Conservation (phyloP, 2,797 vertebrate genomes). For the Perodicticus potto region DNA sequence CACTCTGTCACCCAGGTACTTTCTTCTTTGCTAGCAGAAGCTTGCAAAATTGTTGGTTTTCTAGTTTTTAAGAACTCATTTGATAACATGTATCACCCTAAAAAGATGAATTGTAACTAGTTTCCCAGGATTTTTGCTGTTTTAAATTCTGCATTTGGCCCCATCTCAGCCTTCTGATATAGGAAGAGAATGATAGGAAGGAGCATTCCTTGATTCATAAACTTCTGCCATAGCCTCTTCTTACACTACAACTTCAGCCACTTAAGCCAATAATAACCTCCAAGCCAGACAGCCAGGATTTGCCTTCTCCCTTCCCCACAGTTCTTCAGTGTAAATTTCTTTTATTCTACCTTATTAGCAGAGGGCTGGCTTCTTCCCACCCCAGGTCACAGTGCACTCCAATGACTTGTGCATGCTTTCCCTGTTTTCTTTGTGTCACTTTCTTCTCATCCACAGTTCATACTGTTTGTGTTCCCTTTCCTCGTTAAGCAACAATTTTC, state of each 20-base stretch:
- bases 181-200: slow-evolving; percentile 48
- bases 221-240: neutral
- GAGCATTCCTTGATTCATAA: neutral
- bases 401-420: neutral
- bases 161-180: neutral
- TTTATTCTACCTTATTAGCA: neutral
- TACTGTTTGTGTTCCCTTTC: neutral
- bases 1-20: neutral
- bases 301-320: neutral
- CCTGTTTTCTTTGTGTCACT: neutral
- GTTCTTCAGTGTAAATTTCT: neutral
- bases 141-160: neutral
- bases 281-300: neutral
- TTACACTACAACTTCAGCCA: neutral
- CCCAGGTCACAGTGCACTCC: neutral
- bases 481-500: neutral
- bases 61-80: slow-evolving; percentile 30
- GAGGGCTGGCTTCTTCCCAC: neutral
- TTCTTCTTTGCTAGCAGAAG: neutral
- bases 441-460: neutral
- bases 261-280: neutral
- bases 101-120: slow-evolving; percentile 3
- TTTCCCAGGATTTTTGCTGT: neutral
- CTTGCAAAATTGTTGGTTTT: slow-evolving; percentile 34
- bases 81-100: slow-evolving; percentile 6